Percentiles rank a stretch among this genome's conserved stretches.
Conservation (phyloP, 1,140 invertebrate species). For the Tribolium castaneum region DNA sequence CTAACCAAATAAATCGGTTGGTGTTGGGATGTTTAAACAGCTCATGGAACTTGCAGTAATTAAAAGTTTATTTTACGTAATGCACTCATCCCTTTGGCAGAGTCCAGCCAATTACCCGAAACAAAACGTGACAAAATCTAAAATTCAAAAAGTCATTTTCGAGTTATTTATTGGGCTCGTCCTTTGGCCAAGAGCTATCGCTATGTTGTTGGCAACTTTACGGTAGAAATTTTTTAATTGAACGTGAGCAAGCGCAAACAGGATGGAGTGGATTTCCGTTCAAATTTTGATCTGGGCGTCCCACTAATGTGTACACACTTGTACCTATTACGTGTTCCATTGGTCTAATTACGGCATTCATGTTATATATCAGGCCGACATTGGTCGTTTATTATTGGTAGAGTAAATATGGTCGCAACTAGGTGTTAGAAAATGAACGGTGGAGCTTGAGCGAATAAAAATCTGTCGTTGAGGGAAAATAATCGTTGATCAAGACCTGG, state of each 20-base stretch:
- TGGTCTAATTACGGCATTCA: neutral
- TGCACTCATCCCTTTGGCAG: too few species aligned
- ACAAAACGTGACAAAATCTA: too few species aligned
- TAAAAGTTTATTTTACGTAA: too few species aligned
- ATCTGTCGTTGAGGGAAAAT: neutral
- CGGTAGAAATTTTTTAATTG: neutral
- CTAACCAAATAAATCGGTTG: too few species aligned
- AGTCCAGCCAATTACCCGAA: too few species aligned
- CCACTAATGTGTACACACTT: neutral
- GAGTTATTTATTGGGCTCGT: too few species aligned
- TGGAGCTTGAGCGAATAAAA: neutral
- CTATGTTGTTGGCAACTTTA: too few species aligned
- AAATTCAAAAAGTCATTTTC: too few species aligned
- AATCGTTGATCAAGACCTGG: neutral
- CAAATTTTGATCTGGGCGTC: neutral
- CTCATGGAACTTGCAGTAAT: too few species aligned
- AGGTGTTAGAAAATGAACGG: neutral
- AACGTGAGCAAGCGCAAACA: neutral
- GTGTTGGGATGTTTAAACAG: too few species aligned
- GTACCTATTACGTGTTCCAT: neutral
- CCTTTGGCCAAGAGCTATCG: too few species aligned
- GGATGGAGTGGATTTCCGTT: neutral
- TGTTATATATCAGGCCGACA: neutral
- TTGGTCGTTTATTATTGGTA: neutral
- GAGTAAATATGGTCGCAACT: neutral